phyloP scores from a whole-genome alignment of 2,113 vertebrate species.

The Gracilinanus agilis region DNA sequence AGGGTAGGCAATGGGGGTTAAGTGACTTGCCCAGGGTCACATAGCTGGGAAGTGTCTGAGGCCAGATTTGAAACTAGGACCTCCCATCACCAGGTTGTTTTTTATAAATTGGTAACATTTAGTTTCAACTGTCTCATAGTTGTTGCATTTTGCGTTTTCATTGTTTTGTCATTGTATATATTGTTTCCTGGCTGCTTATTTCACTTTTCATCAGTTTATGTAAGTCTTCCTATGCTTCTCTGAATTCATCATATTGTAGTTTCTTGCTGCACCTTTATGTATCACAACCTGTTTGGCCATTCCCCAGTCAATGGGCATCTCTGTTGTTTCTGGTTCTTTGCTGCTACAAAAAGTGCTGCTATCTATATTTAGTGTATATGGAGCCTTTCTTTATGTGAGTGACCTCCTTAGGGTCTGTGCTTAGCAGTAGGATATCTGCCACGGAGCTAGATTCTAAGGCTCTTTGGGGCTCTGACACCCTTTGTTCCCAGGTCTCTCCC shows the following conservation, averaged over 20 bases:
- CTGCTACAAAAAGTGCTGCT: background rate
- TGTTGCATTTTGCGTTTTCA: background rate
- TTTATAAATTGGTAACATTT: background rate
- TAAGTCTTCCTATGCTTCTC: background rate
- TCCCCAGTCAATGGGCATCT: background rate
- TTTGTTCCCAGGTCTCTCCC: background rate
- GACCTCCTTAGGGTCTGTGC: background rate
- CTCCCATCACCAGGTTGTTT: too few species aligned
- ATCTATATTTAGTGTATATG: background rate
- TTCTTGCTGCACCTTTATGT: background rate
- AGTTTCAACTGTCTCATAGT: background rate
- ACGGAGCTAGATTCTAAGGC: background rate
- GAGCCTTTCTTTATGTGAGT: background rate
- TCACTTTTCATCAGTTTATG: too few species aligned
- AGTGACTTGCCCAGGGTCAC: too few species aligned
- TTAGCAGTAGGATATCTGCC: background rate
- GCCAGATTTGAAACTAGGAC: too few species aligned
- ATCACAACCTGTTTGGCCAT: background rate
- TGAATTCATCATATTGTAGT: background rate
- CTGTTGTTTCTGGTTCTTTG: background rate
- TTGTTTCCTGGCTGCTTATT: background rate
- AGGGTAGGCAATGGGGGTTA: too few species aligned
- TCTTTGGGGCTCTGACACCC: background rate
- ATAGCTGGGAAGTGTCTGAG: too few species aligned
- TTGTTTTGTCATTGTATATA: background rate